Percentiles rank a stretch among this genome's conserved stretches.
These are phyloP conservation scores for Neopelma chrysocephalum DNA, from an alignment of 2,797 vertebrate species.

Conservation along the genomic window DNA sequence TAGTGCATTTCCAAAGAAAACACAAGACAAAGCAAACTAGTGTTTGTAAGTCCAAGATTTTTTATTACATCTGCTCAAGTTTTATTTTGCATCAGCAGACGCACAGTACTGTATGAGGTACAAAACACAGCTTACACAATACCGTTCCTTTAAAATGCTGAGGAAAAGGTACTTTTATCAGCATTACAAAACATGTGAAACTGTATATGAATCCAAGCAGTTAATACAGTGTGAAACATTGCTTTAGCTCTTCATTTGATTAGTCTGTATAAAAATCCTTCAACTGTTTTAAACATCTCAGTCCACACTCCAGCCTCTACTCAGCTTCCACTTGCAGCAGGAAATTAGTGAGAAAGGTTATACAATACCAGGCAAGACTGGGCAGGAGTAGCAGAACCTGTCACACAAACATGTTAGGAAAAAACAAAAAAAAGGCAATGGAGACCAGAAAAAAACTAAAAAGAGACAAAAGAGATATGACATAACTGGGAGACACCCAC, in stretches of 20 bases:
- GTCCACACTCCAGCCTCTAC: not conserved
- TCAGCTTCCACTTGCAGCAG: not conserved
- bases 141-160: not conserved
- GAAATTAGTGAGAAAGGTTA: not conserved
- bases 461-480: not conserved
- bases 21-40: not conserved
- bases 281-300: not conserved
- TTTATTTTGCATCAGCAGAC: not conserved
- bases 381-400: not conserved
- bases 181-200: not conserved
- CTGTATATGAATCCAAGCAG: not conserved
- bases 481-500: not conserved
- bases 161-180: not conserved
- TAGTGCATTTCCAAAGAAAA: not conserved
- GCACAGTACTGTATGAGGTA: accelerated
- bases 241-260: not conserved
- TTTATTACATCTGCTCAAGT: not conserved
- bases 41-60: not conserved
- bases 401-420: not conserved
- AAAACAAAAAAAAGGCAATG: not conserved
- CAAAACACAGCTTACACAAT: not conserved
- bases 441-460: not conserved
- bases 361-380: not conserved
- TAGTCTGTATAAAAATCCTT: not conserved
- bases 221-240: not conserved